Evolutionary conservation across 2,888 invertebrate genomes (phyloP), one percentile per base, ranked within the genome.

Genomic region (Chaetogeoica ovagalla): DNA sequence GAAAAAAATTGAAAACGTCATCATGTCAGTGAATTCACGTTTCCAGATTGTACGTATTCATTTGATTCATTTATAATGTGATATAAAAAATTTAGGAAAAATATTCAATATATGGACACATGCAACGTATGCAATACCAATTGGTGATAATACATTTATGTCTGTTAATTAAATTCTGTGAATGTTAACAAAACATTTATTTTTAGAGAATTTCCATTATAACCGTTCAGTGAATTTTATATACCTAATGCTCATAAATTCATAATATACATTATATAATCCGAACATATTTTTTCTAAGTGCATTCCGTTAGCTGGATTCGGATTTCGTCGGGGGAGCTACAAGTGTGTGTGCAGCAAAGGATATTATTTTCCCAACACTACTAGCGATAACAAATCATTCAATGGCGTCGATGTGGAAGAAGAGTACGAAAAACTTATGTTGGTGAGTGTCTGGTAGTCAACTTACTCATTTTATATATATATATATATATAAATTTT

Each of bases 341-440:
- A 97, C 89, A 91, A 93, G 85, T 97, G 97, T 86, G 90, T 93
- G 62, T 97, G 97, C 87, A 90, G 91, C 82, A 89, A 91, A 83
- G 96, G 97, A 0, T 97, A 93, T 88, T 97, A 93, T 88, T 97
- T 93, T 86, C 74, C 69, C 6, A 81, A 82, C 55, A 76, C 52
- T 13, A 82, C 82, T 9, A 92, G 93, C 7, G 89, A 89, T 83
- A 90, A 90, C 84, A 79, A 79, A 19, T 95, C 92, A 87, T 96
- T 94, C 89, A 96, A 96, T 84, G 97, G 97, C 71, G 94, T 94
- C 39, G 91, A 94, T 73, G 91, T 97, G 76, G 97, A 97, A 86
- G 94, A 95, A 85, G 96, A 96, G 85, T 97, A 93, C 86, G 96
- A 96, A 86, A 95, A 95, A 86, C 91, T 94, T 85, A 91, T 94